Evolutionary conservation across 2,888 invertebrate genomes (phyloP).

Genomic region (Pyralis farinalis): DNA sequence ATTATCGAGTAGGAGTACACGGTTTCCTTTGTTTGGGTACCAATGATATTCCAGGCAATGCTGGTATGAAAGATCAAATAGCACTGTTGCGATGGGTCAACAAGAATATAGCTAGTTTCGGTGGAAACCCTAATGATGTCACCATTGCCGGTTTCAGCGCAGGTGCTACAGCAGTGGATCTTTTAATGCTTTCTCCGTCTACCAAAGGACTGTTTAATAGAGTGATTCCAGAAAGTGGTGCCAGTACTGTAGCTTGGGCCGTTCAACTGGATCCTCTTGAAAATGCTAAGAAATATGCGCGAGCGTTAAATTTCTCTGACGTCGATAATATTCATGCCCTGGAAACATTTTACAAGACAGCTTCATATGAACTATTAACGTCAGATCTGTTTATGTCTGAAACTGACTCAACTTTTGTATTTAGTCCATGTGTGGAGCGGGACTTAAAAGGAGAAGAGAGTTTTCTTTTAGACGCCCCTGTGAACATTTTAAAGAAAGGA

Average conservation of each 20-base stretch:
- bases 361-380: constrained; percentile 28
- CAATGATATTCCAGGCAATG: constrained; percentile 34
- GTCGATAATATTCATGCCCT: constrained; percentile 34
- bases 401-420: constrained; percentile 25
- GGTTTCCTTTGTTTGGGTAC: constrained; percentile 36
- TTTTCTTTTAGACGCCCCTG: constrained; percentile 37
- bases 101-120: constrained; percentile 32
- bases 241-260: constrained; percentile 26
- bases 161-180: constrained; percentile 25
- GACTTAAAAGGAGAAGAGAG: constrained; percentile 23
- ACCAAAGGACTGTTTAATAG: constrained; percentile 38
- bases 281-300: constrained; percentile 33
- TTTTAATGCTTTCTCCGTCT: constrained; percentile 27
- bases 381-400: constrained; percentile 18
- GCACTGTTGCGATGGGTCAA: constrained; percentile 35
- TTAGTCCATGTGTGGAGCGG: constrained; percentile 34
- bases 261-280: constrained; percentile 37
- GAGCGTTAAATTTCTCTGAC: constrained; percentile 25
- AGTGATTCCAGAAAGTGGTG: constrained; percentile 42
- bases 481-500: constrained; percentile 32
- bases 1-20: constrained; percentile 31
- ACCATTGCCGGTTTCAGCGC: constrained; percentile 31
- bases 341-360: constrained; percentile 40
- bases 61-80: constrained; percentile 41
- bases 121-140: constrained; percentile 36